Base-by-base conservation (phyloP, 1,140 invertebrate genomes). In the Odontomachus brunneus region DNA sequence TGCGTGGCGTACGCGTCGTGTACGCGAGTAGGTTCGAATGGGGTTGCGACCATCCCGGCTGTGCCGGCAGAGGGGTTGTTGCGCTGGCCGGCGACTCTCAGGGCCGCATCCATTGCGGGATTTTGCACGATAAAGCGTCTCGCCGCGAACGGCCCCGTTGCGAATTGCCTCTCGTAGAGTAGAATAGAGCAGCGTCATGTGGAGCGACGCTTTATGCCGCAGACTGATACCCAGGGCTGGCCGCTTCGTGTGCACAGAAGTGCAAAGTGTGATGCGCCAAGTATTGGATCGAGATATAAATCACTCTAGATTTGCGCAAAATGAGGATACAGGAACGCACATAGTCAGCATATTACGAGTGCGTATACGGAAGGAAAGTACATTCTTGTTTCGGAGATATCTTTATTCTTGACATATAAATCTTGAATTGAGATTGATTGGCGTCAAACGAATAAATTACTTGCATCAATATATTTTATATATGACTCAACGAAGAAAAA, bases 11-110 rank as follows among this genome's bases (percentile, higher is more conserved):
- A 17, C 12, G 53, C 9, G 5, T 80, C 67, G 38, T 73, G 22
- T 66, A 48, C 53, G 82, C 29, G 65, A 51, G 29, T 76, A 83
- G 38, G 57, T 82, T 17, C 53, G 57, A 85, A 85, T 26, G 51
- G 78, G 85, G 76, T 82, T 83, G 84, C 84, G 53, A 62, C 72
- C 49, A 53, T 83, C 82, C 67, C 49, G 48, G 2, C 24, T n/a
- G 60, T 53, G 3, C n/a, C n/a, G n/a, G 38, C 38, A 72, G 38
- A 71, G 51, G 84, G 85, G 83, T 82, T 63, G 75, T 49, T n/a
- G 19, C 19, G 57, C 19, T n/a, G 55, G 22, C 55, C 55, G 22
- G 66, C n/a, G 26, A 26, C 66, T 26, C 19, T 53, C 69, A 65
- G 80, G 71, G 60, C 67, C 22, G 78, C 53, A 74, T 22, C 29